Conservation (phyloP, 2,113 vertebrate species). For the Psephotus haematonotus region DNA sequence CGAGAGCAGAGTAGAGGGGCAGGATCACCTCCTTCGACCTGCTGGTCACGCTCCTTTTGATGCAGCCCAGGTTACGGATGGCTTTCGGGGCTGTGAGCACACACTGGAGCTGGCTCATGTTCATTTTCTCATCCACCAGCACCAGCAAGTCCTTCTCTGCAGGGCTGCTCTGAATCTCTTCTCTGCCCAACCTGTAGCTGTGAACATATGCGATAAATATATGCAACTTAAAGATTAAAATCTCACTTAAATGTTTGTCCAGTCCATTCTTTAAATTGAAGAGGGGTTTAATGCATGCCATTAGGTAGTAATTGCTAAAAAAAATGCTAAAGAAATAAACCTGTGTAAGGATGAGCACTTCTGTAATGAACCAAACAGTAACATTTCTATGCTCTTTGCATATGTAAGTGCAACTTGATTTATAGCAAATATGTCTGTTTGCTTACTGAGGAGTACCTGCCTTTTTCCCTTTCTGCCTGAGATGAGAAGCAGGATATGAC, state of each 20-base stretch:
- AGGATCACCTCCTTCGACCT: too few species aligned
- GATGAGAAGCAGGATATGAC: background rate
- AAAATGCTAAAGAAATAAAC: background rate
- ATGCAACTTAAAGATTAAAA: background rate
- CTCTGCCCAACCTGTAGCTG: background rate
- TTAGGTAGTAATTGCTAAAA: background rate
- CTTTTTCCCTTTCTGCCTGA: background rate
- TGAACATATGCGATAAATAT: background rate
- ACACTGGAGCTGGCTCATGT: background rate
- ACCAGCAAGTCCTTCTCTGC: background rate
- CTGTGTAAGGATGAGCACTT: background rate
- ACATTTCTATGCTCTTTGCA: background rate
- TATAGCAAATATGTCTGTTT: background rate
- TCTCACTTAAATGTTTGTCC: background rate
- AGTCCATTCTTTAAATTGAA: background rate
- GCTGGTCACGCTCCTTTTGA: background rate
- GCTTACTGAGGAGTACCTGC: background rate
- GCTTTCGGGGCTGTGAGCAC: background rate
- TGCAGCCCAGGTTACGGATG: background rate
- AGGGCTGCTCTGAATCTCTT: background rate
- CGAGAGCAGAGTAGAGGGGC: too few species aligned
- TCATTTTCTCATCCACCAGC: background rate
- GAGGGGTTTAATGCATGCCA: background rate
- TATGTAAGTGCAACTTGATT: background rate
- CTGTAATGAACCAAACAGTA: background rate